phyloP scores from a whole-genome alignment of 2,113 vertebrate genomes.

The Limnothrissa miodon region DNA sequence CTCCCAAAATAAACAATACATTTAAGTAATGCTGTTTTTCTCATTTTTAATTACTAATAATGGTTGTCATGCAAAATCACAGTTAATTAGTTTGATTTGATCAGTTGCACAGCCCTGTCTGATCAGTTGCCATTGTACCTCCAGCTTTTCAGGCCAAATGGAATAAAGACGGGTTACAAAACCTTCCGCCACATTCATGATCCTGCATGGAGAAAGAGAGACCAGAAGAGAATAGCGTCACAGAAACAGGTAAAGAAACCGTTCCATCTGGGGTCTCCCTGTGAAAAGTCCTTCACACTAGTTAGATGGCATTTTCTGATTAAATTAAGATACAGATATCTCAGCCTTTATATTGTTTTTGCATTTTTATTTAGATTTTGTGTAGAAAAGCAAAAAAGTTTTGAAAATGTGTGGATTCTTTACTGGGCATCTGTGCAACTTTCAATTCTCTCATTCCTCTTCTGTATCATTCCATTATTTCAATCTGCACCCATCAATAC shows the following conservation, averaged over 20 bases:
- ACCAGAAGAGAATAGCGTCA: slow-evolving; percentile 88
- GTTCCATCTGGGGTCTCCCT: not conserved
- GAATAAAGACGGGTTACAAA: slow-evolving; percentile 90
- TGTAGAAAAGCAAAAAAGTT: too few species aligned
- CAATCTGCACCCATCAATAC: too few species aligned
- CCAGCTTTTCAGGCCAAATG: slow-evolving; percentile 87
- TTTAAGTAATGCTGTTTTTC: too few species aligned
- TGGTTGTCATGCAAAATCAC: too few species aligned
- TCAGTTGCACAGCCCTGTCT: not conserved
- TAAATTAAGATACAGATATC: too few species aligned
- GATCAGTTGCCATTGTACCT: not conserved
- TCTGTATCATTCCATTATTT: not conserved
- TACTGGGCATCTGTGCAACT: not conserved
- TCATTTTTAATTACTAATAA: too few species aligned
- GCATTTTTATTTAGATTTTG: too few species aligned
- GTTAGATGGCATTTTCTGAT: too few species aligned
- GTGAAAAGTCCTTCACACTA: not conserved
- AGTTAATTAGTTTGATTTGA: too few species aligned
- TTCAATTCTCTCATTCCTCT: not conserved
- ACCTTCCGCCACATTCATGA: slow-evolving; percentile 94
- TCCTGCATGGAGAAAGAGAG: slow-evolving; percentile 92
- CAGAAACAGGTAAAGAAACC: slow-evolving; percentile 86
- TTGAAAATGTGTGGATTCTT: too few species aligned
- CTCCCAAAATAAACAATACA: too few species aligned
- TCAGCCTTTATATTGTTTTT: too few species aligned